Evolutionary conservation across 2,113 vertebrate species (phyloP).

Genomic region (Aphyosemion australe): DNA sequence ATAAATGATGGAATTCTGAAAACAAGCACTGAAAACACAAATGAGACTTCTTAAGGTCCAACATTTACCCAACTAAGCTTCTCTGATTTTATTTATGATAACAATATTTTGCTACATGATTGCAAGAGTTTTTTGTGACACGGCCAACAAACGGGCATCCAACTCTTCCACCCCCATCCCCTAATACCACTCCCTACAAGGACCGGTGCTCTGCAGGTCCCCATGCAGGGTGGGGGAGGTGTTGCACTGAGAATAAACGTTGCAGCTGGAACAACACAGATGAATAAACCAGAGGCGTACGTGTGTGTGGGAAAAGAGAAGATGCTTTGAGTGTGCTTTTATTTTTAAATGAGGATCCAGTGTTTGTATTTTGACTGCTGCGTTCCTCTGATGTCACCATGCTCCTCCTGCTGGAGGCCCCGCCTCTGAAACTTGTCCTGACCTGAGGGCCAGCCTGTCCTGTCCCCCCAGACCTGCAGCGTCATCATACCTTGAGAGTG

Average conservation of each 20-base stretch:
- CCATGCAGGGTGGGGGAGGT: slow-evolving; percentile 31
- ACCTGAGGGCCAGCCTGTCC: neutral
- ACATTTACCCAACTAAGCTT: neutral
- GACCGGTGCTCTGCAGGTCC: neutral
- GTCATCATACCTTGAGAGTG: slow-evolving; percentile 40
- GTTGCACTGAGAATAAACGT: slow-evolving; percentile 52
- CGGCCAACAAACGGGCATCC: no score
- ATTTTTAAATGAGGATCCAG: no score
- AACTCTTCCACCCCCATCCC: neutral
- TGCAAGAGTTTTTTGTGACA: slow-evolving; percentile 21
- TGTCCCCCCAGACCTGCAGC: slow-evolving; percentile 28
- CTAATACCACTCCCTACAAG: slow-evolving; percentile 46
- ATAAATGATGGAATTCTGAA: no score
- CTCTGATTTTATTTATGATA: neutral
- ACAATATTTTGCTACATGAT: neutral
- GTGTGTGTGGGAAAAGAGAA: neutral
- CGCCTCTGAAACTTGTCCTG: slow-evolving; percentile 20
- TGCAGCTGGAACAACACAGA: slow-evolving; percentile 45
- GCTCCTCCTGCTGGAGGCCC: slow-evolving; percentile 27
- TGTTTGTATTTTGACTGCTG: slow-evolving; percentile 19
- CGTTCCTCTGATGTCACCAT: slow-evolving; percentile 50
- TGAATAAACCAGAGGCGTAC: slow-evolving; percentile 17
- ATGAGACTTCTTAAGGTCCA: no score
- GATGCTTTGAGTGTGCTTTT: no score
- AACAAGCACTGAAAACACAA: no score